Evolutionary conservation across 2,888 invertebrate species (phyloP).

Genomic region (Silvanus unidentatus): DNA sequence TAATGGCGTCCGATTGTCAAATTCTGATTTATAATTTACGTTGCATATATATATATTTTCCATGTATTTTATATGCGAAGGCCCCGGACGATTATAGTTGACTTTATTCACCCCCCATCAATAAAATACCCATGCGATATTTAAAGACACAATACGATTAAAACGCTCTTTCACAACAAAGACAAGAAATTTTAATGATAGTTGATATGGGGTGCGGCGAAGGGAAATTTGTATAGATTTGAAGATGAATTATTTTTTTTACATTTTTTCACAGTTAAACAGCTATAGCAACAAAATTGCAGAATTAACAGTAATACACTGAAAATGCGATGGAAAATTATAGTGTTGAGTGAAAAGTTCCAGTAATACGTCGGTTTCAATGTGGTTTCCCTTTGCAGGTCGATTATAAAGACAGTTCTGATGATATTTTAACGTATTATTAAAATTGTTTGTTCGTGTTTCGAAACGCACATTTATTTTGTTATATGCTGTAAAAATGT

Average conservation of each 20-base stretch:
- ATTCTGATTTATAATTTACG: slow-evolving; percentile 38
- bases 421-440: slow-evolving; percentile 1
- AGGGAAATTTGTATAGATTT: too few relatives aligned
- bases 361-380: too few relatives aligned
- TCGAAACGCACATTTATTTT: slow-evolving; percentile 14
- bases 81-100: neutral
- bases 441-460: slow-evolving; percentile 12
- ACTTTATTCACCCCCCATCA: slow-evolving; percentile 1
- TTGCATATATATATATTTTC: slow-evolving; percentile 7
- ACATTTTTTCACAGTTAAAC: too few relatives aligned
- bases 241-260: too few relatives aligned
- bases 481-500: slow-evolving; percentile 15
- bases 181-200: too few relatives aligned
- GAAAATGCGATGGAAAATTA: too few relatives aligned
- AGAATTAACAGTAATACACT: too few relatives aligned
- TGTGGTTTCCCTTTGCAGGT: too few relatives aligned
- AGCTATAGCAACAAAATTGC: too few relatives aligned
- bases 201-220: too few relatives aligned
- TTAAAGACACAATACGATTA: neutral
- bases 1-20: slow-evolving; percentile 40
- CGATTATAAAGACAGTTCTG: too few relatives aligned
- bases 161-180: neutral
- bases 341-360: too few relatives aligned
- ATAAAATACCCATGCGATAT: neutral
- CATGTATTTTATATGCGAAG: neutral